Base-by-base conservation (phyloP, 2,797 vertebrate genomes). In the Pipistrellus nathusii region DNA sequence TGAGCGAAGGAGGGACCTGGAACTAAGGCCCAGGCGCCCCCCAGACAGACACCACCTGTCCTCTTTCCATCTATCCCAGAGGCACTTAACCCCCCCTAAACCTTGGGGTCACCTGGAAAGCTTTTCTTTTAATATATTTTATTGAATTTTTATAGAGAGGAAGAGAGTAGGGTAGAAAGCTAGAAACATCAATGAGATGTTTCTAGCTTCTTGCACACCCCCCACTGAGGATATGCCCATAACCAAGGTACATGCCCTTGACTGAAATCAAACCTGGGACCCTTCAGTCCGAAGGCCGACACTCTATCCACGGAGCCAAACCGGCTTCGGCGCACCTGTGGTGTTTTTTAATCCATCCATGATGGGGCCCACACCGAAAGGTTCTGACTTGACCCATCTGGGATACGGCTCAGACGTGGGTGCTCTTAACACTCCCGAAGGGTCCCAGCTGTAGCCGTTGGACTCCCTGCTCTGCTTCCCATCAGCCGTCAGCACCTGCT, bases 381-480 rank as follows among this genome's bases (percentile, higher is more conserved):
- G 48, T 0, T 35, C 77, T 3, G 5, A 44, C 1, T 8, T 9
- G 6, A 17, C 3, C 0, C 4, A 27, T 8, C 53, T 23, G 17
- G 41, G 30, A 12, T 21, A 5, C 2, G 13, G 51, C 35, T 62
- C 21, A 25, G 21, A 44, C 0, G 38, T 15, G 53, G 46, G 4
- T 10, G 7, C 71, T 44, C 57, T 27, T 14, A 12, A 17, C 0
- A 0, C 14, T 12, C 18, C 48, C 1, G 11, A 5, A n/a, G 17
- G 20, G 6, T 6, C 80, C 15, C n/a, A 17, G 57, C 35, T 8
- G n/a, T 69, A 23, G 27, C 41, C 30, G 4, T 25, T 14, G 41
- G 41, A 38, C 5, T 8, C 35, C 9, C 64, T 3, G 32, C 1
- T 12, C 53, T 7, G n/a, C n/a, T 20, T 38, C 91, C 55, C 35